A percentile compares a stretch with the other conserved stretches of the same genome.
phyloP scores from a whole-genome alignment of 2,113 vertebrate species.

The Megatriorchis doriae region DNA sequence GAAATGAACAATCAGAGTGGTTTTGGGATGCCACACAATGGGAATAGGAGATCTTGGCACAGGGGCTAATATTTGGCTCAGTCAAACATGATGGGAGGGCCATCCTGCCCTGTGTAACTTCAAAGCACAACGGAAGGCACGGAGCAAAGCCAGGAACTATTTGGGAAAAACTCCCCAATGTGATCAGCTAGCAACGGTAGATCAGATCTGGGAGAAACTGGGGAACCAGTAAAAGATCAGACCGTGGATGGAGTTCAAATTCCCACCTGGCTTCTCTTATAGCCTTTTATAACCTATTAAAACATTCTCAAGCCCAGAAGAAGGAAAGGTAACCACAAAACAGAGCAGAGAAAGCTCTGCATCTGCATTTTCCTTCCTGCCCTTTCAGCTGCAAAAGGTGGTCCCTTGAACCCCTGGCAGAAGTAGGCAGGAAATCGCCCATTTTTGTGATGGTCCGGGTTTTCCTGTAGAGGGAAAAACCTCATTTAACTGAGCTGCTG shows the following conservation, averaged over 20 bases:
- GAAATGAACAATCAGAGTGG: not conserved
- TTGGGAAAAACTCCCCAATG: not conserved
- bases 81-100: not conserved
- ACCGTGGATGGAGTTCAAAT: not conserved
- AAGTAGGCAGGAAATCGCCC: not conserved
- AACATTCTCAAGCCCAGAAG: not conserved
- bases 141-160: not conserved
- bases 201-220: not conserved
- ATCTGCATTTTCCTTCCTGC: not conserved
- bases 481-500: not conserved
- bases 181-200: not conserved
- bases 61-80: not conserved
- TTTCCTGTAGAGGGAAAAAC: not conserved
- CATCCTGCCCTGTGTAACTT: not conserved
- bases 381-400: not conserved
- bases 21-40: rapidly evolving
- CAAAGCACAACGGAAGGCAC: not conserved
- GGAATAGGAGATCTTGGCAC: not conserved
- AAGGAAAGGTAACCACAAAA: not conserved
- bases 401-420: not conserved
- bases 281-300: not conserved
- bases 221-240: not conserved
- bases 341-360: not conserved
- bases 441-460: not conserved
- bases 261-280: not conserved